Evolutionary conservation across 2,113 vertebrate genomes (phyloP).

Genomic region (Callipepla squamata): DNA sequence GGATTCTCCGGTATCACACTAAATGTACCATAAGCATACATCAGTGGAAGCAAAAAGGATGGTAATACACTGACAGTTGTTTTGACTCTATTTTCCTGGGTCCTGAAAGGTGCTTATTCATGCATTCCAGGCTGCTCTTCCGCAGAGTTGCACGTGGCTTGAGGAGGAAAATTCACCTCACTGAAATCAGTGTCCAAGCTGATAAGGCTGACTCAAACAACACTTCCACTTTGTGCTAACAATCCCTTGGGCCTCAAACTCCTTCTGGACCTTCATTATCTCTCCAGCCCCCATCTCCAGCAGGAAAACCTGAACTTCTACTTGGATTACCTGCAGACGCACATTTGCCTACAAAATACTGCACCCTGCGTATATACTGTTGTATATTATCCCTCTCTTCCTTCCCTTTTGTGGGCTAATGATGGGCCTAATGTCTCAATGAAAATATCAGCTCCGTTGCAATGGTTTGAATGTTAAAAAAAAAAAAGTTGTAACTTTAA

Average conservation of each 20-base stretch:
- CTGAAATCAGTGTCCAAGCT: neutral
- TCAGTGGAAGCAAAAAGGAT: neutral
- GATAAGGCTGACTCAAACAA: neutral
- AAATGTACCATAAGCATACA: neutral
- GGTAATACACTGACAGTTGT: neutral
- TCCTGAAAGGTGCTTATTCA: constrained; percentile 18
- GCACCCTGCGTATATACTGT: neutral
- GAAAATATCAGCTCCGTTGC: neutral
- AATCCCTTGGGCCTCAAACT: neutral
- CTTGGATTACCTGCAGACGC: neutral
- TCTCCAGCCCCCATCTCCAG: neutral
- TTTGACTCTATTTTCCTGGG: neutral
- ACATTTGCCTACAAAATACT: neutral
- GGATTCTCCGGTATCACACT: neutral
- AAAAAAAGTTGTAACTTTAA: neutral
- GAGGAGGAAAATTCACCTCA: neutral
- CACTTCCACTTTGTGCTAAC: neutral
- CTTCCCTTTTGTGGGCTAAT: neutral
- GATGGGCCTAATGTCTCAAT: neutral
- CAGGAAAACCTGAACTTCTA: neutral
- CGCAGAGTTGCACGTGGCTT: neutral
- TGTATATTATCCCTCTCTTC: neutral
- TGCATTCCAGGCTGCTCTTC: neutral
- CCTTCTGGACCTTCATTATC: neutral
- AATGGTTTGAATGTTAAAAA: neutral